Conservation (phyloP, 2,888 invertebrate genomes). For the Platycheirus albimanus region DNA sequence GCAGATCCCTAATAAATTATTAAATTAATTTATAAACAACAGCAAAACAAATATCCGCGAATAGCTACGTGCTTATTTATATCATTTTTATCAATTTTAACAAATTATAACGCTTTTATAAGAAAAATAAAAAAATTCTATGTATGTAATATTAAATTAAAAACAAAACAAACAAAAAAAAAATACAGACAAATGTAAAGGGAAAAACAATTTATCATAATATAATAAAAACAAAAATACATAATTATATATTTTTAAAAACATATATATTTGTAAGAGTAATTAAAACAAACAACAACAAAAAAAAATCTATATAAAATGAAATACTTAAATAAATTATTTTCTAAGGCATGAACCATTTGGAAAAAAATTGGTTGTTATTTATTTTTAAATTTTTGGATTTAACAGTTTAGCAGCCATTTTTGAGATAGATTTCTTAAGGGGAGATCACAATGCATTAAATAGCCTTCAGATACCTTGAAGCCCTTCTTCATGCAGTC, state of each 20-base stretch:
- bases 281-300: constrained; percentile 58
- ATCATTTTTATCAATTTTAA: constrained; percentile 70
- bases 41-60: constrained; percentile 55
- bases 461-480: no score
- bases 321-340: constrained; percentile 75
- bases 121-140: constrained; percentile 31
- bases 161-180: no score
- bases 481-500: no score
- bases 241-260: constrained; percentile 72
- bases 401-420: no score
- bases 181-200: constrained; percentile 70
- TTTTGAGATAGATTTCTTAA: no score
- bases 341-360: constrained; percentile 75
- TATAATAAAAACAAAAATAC: constrained; percentile 52
- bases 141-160: constrained; percentile 35
- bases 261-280: constrained; percentile 75
- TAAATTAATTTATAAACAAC: constrained; percentile 45
- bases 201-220: constrained; percentile 70
- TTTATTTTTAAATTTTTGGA: neutral
- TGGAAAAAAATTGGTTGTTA: constrained; percentile 53
- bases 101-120: constrained; percentile 71
- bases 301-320: constrained; percentile 63
- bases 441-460: no score
- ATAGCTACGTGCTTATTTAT: constrained; percentile 67
- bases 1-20: constrained; percentile 49